Percentiles rank a stretch among this genome's conserved stretches.
Conservation (phyloP, 2,888 invertebrate genomes). For the Monochamus alternatus region DNA sequence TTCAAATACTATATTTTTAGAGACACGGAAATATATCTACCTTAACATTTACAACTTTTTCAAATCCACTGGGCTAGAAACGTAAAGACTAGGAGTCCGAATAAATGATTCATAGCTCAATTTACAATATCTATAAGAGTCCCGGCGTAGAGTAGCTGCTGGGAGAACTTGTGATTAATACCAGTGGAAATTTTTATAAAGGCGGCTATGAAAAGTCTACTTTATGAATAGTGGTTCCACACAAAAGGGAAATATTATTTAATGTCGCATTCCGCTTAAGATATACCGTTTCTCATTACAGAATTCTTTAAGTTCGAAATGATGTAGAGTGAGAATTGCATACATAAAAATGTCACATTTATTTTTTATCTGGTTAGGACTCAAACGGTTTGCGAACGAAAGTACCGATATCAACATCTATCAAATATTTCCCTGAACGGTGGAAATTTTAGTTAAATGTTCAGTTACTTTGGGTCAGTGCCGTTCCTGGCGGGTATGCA, state of each 20-base stretch:
- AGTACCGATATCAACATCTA: neutral
- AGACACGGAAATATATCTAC: no score
- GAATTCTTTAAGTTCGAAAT: constrained; percentile 3
- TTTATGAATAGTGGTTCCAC: constrained; percentile 6
- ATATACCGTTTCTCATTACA: neutral
- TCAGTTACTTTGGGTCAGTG: no score
- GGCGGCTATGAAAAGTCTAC: constrained; percentile 14
- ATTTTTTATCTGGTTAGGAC: neutral
- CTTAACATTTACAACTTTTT: neutral
- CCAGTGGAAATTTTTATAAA: constrained; percentile 15
- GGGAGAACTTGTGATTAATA: constrained; percentile 33
- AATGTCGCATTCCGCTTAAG: constrained; percentile 1
- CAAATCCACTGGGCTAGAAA: constrained; percentile 18
- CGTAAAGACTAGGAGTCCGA: constrained; percentile 2
- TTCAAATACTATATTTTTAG: no score
- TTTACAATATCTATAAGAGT: constrained; percentile 30
- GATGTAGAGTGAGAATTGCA: constrained; percentile 6
- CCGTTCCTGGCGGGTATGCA: no score
- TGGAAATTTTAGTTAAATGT: no score
- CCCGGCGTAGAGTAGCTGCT: constrained; percentile 15
- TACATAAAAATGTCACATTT: constrained; percentile 8
- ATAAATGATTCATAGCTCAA: constrained; percentile 33
- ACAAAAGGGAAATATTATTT: constrained; percentile 11
- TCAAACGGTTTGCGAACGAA: neutral
- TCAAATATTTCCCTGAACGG: neutral